These are phyloP conservation scores for Lymantria monacha DNA, from an alignment of 2,888 invertebrate species.

Conservation along the genomic window DNA sequence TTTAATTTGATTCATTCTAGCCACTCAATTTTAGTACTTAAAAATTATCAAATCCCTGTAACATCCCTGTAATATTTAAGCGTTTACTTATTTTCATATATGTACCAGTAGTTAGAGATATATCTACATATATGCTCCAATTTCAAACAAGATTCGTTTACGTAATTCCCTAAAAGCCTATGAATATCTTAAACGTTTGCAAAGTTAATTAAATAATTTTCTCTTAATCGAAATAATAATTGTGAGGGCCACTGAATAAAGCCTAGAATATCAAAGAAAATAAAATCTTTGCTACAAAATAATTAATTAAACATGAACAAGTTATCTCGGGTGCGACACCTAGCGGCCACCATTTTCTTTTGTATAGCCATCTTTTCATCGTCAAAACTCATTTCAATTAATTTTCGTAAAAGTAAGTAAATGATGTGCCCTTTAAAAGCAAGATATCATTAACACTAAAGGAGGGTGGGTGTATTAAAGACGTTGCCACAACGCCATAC, in stretches of 20 bases:
- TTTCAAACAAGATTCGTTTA: too few species aligned
- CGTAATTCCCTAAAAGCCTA: constrained; percentile 1
- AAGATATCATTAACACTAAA: constrained; percentile 79
- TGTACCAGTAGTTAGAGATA: too few species aligned
- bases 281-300: constrained; percentile 74
- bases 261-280: constrained; percentile 65
- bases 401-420: constrained; percentile 80
- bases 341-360: constrained; percentile 73
- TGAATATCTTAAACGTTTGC: constrained; percentile 15
- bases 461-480: constrained; percentile 36
- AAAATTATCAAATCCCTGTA: too few species aligned
- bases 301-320: constrained; percentile 79
- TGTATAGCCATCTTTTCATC: constrained; percentile 79
- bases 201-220: constrained; percentile 33
- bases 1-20: too few species aligned
- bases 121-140: too few species aligned
- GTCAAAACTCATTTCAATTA: constrained; percentile 82
- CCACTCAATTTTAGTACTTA: too few species aligned
- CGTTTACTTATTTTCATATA: too few species aligned
- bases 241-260: constrained; percentile 57
- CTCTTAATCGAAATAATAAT: constrained; percentile 64
- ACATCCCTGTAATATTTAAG: too few species aligned
- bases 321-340: constrained; percentile 78
- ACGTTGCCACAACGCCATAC: constrained; percentile 16
- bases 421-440: constrained; percentile 79